These are phyloP conservation scores for Astreopora myriophthalma DNA, from an alignment of 64 coral and sea anemone species.

Conservation along the genomic window DNA sequence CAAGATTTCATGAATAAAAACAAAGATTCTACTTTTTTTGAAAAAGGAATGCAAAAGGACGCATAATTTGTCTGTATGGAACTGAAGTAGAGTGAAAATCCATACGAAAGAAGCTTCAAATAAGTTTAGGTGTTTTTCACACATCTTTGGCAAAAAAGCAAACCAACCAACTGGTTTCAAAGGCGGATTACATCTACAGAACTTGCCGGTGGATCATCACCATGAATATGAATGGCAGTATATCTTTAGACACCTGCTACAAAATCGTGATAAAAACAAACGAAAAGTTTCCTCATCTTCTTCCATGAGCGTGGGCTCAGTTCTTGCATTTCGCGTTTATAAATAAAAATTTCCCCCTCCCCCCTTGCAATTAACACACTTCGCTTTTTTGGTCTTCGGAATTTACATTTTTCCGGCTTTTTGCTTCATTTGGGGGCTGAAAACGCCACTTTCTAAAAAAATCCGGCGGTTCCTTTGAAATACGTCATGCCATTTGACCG, in stretches of 20 bases:
- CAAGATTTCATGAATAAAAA: neutral
- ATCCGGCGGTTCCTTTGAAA: neutral
- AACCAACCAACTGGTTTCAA: no score
- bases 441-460: neutral
- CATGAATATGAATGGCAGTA: conserved; percentile 5
- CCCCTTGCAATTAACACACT: neutral
- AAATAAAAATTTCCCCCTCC: neutral
- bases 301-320: no score
- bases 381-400: neutral
- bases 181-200: no score
- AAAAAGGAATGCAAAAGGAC: neutral
- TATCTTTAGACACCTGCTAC: conserved; percentile 32
- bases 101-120: neutral
- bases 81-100: neutral
- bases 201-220: no score
- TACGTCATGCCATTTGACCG: neutral
- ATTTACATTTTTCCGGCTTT: neutral
- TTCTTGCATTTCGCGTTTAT: neutral
- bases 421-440: neutral
- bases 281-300: neutral
- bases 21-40: neutral
- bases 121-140: neutral
- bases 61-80: neutral
- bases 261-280: conserved; percentile 20
- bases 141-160: neutral